A percentile compares a stretch with the other conserved stretches of the same genome.
phyloP scores from a whole-genome alignment of 2,113 vertebrate genomes.

The Elaphurus davidianus region DNA sequence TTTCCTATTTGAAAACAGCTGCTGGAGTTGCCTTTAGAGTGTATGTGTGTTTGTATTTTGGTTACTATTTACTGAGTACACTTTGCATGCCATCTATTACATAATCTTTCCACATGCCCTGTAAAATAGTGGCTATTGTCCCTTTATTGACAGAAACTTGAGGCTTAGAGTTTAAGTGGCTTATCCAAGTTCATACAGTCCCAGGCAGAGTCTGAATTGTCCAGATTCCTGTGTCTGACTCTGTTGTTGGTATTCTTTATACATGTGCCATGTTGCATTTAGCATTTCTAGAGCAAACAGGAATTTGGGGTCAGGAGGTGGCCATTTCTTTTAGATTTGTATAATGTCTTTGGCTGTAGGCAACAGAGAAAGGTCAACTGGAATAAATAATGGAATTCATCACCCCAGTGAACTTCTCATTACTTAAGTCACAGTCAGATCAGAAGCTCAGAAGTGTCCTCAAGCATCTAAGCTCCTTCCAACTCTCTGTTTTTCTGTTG shows the following conservation, averaged over 20 bases:
- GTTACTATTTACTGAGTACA: neutral
- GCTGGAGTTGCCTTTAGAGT: neutral
- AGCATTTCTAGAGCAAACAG: neutral
- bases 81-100: neutral
- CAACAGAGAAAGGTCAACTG: neutral
- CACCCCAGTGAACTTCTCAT: neutral
- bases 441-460: neutral
- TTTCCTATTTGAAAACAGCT: slow-evolving; percentile 68
- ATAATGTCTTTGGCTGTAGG: neutral
- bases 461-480: neutral
- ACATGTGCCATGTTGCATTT: neutral
- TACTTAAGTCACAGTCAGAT: neutral
- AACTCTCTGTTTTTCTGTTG: neutral
- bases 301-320: neutral
- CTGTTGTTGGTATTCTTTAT: neutral
- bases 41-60: neutral
- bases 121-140: neutral
- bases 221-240: neutral
- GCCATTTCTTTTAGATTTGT: neutral
- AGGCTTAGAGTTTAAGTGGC: neutral
- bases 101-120: neutral
- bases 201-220: neutral
- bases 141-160: neutral
- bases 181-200: neutral
- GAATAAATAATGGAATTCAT: neutral